These are phyloP conservation scores for Dolichopus griseipennis DNA, from an alignment of 2,888 invertebrate species.

Conservation along the genomic window DNA sequence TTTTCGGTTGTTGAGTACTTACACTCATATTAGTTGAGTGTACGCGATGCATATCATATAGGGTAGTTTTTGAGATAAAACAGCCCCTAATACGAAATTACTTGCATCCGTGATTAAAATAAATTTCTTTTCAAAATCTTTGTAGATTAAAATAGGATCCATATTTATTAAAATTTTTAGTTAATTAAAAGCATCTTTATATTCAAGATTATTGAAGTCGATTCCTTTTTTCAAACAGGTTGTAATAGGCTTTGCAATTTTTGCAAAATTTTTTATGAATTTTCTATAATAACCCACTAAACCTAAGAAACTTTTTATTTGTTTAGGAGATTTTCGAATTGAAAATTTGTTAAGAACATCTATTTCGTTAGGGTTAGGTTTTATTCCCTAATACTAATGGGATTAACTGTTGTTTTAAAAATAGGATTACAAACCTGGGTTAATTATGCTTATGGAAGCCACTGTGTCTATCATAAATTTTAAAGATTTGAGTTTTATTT, in stretches of 20 bases:
- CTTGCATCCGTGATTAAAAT: slow-evolving; percentile 11
- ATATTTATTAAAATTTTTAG: too few relatives aligned
- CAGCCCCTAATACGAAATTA: slow-evolving; percentile 8
- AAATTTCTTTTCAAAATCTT: slow-evolving; percentile 12
- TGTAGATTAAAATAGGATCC: slow-evolving; percentile 12
- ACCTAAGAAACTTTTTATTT: too few relatives aligned
- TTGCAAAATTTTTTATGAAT: too few relatives aligned
- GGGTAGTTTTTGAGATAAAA: slow-evolving; percentile 16
- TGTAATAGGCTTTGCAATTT: slow-evolving; percentile 16
- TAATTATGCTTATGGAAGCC: slow-evolving; percentile 11
- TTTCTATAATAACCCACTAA: too few relatives aligned
- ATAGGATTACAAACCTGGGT: not conserved
- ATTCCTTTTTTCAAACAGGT: too few relatives aligned
- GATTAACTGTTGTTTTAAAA: slow-evolving; percentile 12
- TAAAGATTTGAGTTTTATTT: too few relatives aligned
- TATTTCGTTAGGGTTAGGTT: slow-evolving; percentile 29
- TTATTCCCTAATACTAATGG: slow-evolving; percentile 26
- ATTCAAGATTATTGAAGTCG: too few relatives aligned
- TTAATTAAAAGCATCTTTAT: too few relatives aligned
- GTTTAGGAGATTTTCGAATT: too few relatives aligned
- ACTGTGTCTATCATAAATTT: too few relatives aligned
- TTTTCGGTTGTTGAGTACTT: too few relatives aligned
- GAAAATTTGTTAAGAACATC: slow-evolving; percentile 22
- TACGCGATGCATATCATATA: slow-evolving; percentile 19
- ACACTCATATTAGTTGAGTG: too few relatives aligned